These are phyloP conservation scores for Therioaphis trifolii DNA, from an alignment of 2,888 invertebrate species.

Conservation along the genomic window DNA sequence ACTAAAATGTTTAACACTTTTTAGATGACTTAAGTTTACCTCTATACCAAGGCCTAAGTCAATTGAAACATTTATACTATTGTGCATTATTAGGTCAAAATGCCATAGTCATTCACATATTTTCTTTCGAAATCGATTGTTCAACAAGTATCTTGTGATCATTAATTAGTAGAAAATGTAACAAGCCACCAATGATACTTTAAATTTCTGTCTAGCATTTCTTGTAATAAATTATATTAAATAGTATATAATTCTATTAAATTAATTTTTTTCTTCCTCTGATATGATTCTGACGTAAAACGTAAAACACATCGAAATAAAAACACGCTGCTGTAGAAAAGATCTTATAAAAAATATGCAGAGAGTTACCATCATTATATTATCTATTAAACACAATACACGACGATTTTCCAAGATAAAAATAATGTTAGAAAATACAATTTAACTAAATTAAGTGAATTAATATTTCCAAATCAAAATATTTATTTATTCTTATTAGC, in stretches of 20 bases:
- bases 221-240: background rate
- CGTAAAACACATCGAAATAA: too few species aligned
- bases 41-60: slow-evolving; percentile 5
- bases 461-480: too few species aligned
- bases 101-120: background rate
- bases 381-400: too few species aligned
- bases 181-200: slow-evolving; percentile 11
- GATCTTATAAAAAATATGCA: too few species aligned
- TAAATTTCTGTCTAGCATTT: background rate
- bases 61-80: background rate
- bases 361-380: too few species aligned
- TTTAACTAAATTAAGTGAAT: too few species aligned
- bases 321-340: too few species aligned
- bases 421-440: too few species aligned
- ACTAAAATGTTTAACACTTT: background rate
- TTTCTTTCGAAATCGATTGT: slow-evolving; percentile 25
- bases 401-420: too few species aligned
- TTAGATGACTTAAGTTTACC: slow-evolving; percentile 2
- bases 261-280: background rate
- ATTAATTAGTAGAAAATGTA: background rate
- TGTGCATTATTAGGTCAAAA: slow-evolving; percentile 10
- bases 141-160: background rate
- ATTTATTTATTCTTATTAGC: too few species aligned
- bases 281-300: background rate
- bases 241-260: background rate